Evolutionary conservation across 2,888 invertebrate species (phyloP).

Genomic region (Leptinotarsa tumamoca): DNA sequence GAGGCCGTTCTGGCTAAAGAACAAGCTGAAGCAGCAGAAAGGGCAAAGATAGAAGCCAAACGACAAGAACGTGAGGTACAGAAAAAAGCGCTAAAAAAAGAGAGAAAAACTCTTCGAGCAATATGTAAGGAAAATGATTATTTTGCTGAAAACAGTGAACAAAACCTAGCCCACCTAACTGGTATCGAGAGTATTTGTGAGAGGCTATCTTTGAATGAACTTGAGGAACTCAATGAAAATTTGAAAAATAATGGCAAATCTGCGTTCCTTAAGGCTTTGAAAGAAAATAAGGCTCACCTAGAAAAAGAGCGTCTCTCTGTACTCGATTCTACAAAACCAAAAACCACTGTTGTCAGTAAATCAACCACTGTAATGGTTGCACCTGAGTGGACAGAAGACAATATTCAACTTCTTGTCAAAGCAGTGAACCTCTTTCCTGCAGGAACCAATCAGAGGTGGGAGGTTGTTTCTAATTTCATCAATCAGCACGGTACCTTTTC

Average conservation of each 20-base stretch:
- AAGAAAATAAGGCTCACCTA: conserved; percentile 79
- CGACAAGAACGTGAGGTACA: conserved; percentile 87
- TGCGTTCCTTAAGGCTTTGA: conserved; percentile 76
- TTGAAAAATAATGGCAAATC: conserved; percentile 75
- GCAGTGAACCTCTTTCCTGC: conserved; percentile 98
- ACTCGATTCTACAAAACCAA: conserved; percentile 69
- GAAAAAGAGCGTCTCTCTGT: conserved; percentile 81
- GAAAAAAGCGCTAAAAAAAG: conserved; percentile 89
- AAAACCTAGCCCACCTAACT: conserved; percentile 85
- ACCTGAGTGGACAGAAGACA: conserved; percentile 85
- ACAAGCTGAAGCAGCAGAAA: conserved; percentile 83
- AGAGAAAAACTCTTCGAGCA: conserved; percentile 84
- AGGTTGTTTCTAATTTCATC: conserved; percentile 93
- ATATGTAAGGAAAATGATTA: conserved; percentile 86
- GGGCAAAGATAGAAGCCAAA: conserved; percentile 83
- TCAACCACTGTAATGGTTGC: conserved; percentile 67
- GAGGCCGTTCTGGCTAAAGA: conserved; percentile 83
- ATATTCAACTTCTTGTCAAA: conserved; percentile 92
- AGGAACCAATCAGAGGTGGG: conserved; percentile 89
- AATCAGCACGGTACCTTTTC: conserved; percentile 83
- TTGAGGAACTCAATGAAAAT: conserved; percentile 82
- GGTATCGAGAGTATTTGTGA: conserved; percentile 94
- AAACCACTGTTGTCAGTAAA: conserved; percentile 64
- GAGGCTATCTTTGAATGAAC: conserved; percentile 75
- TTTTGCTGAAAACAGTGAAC: conserved; percentile 78